Evolutionary conservation across 1,140 invertebrate genomes (phyloP).

Genomic region (Brachionus asplanchnoidis): DNA sequence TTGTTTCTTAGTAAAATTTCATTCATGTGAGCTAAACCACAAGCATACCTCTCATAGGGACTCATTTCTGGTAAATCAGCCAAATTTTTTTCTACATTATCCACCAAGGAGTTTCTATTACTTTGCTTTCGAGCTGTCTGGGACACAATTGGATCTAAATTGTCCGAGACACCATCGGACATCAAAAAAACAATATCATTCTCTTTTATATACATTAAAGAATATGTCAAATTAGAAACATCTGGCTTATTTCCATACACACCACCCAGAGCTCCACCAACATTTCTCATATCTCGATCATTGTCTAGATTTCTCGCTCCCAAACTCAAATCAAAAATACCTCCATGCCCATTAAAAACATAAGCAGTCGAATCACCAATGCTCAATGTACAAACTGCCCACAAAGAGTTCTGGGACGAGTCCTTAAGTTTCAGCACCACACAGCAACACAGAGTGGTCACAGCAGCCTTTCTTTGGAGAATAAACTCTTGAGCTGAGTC

Average conservation of each 20-base stretch:
- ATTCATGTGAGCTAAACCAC: constrained; percentile 56
- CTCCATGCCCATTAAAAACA: constrained; percentile 72
- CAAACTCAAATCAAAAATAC: constrained; percentile 68
- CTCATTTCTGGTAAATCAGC: constrained; percentile 52
- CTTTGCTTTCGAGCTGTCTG: constrained; percentile 30
- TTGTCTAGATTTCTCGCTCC: constrained; percentile 82
- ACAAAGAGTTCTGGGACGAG: constrained; percentile 46
- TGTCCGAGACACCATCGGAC: constrained; percentile 85
- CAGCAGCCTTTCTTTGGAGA: constrained; percentile 74
- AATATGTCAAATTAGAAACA: constrained; percentile 80
- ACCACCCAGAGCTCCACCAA: constrained; percentile 78
- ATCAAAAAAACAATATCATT: constrained; percentile 84
- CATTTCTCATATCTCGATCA: constrained; percentile 84
- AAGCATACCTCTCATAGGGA: constrained; percentile 55
- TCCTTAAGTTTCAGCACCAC: constrained; percentile 66
- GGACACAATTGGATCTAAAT: constrained; percentile 78
- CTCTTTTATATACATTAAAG: constrained; percentile 74
- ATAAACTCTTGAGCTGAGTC: constrained; percentile 82
- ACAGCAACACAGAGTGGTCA: constrained; percentile 78
- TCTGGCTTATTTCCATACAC: constrained; percentile 82
- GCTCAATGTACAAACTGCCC: constrained; percentile 74
- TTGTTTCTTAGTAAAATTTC: constrained; percentile 46
- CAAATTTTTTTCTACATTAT: not conserved
- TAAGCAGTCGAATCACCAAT: constrained; percentile 84
- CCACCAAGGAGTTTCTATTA: not conserved